Conservation (phyloP, 2,113 vertebrate genomes). For the Centropus unirufus region DNA sequence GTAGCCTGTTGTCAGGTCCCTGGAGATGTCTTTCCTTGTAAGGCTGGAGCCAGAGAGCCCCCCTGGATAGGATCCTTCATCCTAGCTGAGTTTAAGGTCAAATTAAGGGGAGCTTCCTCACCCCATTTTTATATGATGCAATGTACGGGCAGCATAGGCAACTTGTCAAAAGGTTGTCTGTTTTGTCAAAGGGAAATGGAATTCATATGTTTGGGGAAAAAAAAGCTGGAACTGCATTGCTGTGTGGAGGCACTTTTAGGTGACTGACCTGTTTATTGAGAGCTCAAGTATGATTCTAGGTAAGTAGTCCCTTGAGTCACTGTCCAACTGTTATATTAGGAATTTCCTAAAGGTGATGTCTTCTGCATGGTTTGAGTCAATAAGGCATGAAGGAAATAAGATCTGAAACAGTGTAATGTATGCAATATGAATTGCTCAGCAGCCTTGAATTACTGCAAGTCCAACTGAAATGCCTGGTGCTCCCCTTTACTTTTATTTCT, state of each 20-base stretch:
- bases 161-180: not conserved
- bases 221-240: not conserved
- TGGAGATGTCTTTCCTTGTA: not conserved
- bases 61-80: not conserved
- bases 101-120: not conserved
- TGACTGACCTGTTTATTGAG: constrained; percentile 31
- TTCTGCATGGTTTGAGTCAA: constrained; percentile 29
- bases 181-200: not conserved
- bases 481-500: constrained; percentile 64
- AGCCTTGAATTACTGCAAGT: constrained; percentile 35
- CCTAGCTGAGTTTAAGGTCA: not conserved
- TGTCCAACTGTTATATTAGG: not conserved
- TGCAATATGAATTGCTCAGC: constrained; percentile 40
- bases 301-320: constrained; percentile 28
- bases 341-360: constrained; percentile 48
- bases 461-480: constrained; percentile 14
- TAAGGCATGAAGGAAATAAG: constrained; percentile 54
- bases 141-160: not conserved
- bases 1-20: not conserved
- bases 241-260: not conserved
- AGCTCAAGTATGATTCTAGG: not conserved
- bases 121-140: not conserved
- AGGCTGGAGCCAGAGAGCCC: not conserved
- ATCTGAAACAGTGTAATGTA: not conserved
- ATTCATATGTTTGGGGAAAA: not conserved